Evolutionary conservation across 2,888 invertebrate species (phyloP), one percentile per base, ranked within the genome.

Genomic region (Epistrophe grossulariae): DNA sequence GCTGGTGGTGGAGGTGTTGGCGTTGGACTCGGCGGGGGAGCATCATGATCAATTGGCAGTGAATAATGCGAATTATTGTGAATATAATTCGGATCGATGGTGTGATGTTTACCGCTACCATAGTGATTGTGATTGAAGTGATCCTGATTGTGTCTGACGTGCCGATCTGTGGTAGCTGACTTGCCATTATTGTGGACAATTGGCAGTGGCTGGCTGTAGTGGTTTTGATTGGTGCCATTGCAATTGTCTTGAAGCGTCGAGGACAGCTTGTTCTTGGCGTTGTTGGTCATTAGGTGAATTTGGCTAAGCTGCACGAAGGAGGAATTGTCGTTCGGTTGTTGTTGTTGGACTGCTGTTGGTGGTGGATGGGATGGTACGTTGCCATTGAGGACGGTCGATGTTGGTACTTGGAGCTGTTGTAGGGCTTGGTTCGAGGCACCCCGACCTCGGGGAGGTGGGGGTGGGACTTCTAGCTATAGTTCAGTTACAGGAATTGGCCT

Each of bases 391-490:
- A 92, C 89, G 11, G 90, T 91, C 68, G 91, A 90, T 74, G 91
- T 92, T 89, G 92, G 91, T 82, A 92, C 92, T 88, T 92, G 91
- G 45, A 92, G 89, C 79, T 92, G 92, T 89, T 92, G 92, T 66
- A 92, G 90, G 50, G 91, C 90, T 79, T 92, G 89, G 84, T 89
- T 89, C 89, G 91, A 90, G 89, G 90, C 90, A 89, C 92, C 92
- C 92, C 93, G 91, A 91, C 92, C 91, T 90, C 95, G 95, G 94
- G 95, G 96, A 94, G 97, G 97, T 95, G 97, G 97, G 96, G 97
- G 97, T 94, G 97, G 92, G 89, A 90, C 96, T 92, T 97, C 97
- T 97, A 97, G 97, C 97, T 97, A 97, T 96, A 97, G 97, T 93
- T 97, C 97, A 94, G 97, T 97, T 91, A 97, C 97, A 89, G 97